These are phyloP conservation scores for Clarias batrachus DNA, from an alignment of 2,113 vertebrate genomes.

Conservation along the genomic window DNA sequence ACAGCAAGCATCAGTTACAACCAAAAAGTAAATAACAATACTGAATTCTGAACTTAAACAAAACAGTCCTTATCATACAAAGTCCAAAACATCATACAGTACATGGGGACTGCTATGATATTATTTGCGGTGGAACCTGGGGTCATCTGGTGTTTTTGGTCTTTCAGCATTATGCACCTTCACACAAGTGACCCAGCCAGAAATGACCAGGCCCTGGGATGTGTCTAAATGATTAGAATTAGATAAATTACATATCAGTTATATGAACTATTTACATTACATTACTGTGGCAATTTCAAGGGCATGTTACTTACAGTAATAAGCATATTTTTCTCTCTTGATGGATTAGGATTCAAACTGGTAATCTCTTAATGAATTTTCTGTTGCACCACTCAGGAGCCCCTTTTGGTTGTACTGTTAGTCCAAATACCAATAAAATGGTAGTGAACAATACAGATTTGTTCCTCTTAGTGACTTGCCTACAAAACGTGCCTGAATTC, in stretches of 20 bases:
- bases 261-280: not conserved
- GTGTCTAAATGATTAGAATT: not conserved
- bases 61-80: too few relatives aligned
- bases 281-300: not conserved
- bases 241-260: not conserved
- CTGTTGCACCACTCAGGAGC: too few relatives aligned
- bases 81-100: too few relatives aligned
- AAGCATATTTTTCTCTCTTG: not conserved
- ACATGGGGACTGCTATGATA: too few relatives aligned
- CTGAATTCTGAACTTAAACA: too few relatives aligned
- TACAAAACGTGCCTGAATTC: not conserved
- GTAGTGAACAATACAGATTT: not conserved
- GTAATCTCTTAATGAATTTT: not conserved
- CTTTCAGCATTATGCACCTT: not conserved
- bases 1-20: too few relatives aligned
- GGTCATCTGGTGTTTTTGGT: not conserved
- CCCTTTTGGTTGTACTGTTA: too few relatives aligned
- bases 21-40: too few relatives aligned
- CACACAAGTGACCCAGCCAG: not conserved
- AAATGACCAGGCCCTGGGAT: not conserved
- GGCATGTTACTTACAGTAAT: not conserved
- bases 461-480: not conserved
- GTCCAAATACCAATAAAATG: not conserved
- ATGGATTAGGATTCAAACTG: not conserved
- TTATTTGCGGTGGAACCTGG: not conserved